These are phyloP conservation scores for Accipiter virgatus DNA, from an alignment of 2,113 vertebrate species.

Conservation along the genomic window DNA sequence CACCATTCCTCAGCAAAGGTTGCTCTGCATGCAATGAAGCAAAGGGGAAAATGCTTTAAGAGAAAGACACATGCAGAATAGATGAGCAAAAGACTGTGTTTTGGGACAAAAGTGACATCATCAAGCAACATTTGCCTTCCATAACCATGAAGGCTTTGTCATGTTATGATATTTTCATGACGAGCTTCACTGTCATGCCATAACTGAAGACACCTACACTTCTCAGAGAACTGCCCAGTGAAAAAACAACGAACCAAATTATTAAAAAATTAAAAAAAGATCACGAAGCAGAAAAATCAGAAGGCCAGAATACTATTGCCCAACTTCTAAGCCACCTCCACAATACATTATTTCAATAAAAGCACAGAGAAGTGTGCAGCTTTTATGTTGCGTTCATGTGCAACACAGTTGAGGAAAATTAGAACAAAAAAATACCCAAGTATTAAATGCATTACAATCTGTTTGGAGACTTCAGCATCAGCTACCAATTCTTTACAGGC, in stretches of 20 bases:
- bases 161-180: neutral
- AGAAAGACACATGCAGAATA: neutral
- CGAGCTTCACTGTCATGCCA: neutral
- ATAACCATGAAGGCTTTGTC: neutral
- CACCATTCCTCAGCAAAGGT: neutral
- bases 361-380: fast-evolving
- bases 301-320: neutral
- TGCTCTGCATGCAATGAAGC: neutral
- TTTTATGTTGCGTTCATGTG: neutral
- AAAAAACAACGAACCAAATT: neutral
- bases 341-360: neutral
- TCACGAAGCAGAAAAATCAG: neutral
- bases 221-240: neutral
- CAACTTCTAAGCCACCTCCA: neutral
- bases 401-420: neutral
- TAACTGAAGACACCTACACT: neutral
- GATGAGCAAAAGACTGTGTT: neutral
- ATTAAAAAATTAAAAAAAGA: fast-evolving
- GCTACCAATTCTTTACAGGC: neutral
- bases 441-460: neutral
- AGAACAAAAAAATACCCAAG: neutral
- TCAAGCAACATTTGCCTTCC: neutral
- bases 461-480: neutral
- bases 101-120: neutral
- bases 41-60: neutral